Base-by-base conservation (phyloP, 2,113 vertebrate species). In the Todiramphus chloris region DNA sequence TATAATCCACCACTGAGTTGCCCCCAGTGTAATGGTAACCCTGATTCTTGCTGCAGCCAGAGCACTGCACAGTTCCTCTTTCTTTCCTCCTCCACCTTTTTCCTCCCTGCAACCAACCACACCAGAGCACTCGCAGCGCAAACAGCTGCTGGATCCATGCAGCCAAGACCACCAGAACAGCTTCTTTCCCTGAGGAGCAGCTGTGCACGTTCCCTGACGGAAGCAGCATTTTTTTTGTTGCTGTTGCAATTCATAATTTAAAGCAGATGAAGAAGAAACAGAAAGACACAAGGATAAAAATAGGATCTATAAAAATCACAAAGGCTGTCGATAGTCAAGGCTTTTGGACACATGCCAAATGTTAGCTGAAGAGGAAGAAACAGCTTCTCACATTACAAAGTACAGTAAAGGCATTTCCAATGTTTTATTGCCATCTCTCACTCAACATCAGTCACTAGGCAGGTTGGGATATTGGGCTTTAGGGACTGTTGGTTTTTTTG, bases 241-340 rank as follows among this genome's bases (percentile, higher is more conserved):
- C 39, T 88, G 39, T 58, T 91, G 72, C 51, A 59, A 74, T 80
- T 89, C 82, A 73, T 87, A 95, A 89, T 11, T 87, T 55, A n/a
- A 88, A 78, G 56, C 59, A 78, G 79, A 95, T 60, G 88, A 95
- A 92, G 72, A 16, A 93, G 64, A 80, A 56, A 2, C 64, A 90
- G 53, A 96, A 93, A 94, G 87, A 70, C 64, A 68, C 9, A 27
- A 24, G 33, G 79, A 92, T 95, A 96, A 96, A 96, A 95, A 94
- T 86, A 95, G 94, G 68, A 83, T 83, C 51, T 59, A 9, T 43
- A 91, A 83, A 75, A 90, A 96, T 86, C 87, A 83, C 50, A 55
- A 86, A 79, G 79, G 56, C 51, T 90, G 88, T n/a, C 90, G 93
- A 92, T 89, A 75, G 59, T 93, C 59, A 41, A 56, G 90, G 87